Percentiles rank a stretch among this genome's conserved stretches.
Conservation (phyloP, 2,113 vertebrate genomes). For the Smithornis capensis region DNA sequence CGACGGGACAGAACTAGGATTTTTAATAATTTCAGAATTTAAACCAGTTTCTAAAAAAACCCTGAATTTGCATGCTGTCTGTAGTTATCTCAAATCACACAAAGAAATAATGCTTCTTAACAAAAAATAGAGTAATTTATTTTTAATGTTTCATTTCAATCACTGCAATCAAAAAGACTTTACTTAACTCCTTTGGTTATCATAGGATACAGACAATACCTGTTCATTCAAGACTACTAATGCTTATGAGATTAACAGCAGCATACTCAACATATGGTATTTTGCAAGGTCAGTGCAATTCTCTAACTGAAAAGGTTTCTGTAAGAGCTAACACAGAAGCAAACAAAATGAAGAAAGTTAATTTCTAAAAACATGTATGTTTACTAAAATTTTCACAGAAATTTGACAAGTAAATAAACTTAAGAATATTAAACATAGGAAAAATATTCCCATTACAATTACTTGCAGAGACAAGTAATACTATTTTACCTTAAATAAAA, state of each 20-base stretch:
- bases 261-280: conserved; percentile 26
- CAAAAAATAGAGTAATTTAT: neutral
- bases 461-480: conserved; percentile 7
- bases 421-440: neutral
- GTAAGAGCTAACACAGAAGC: neutral
- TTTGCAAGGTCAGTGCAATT: conserved; percentile 22
- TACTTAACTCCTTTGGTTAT: conserved; percentile 3
- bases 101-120: conserved; percentile 19
- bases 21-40: neutral
- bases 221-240: conserved; percentile 2
- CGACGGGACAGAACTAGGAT: neutral
- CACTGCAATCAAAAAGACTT: neutral
- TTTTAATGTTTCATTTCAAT: conserved; percentile 17
- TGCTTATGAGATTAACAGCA: neutral
- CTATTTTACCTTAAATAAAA: conserved; percentile 37
- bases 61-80: neutral
- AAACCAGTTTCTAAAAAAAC: neutral
- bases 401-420: conserved; percentile 63
- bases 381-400: neutral
- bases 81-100: neutral
- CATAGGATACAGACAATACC: neutral
- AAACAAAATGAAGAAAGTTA: neutral
- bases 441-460: neutral
- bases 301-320: neutral
- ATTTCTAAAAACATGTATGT: neutral